Conservation (phyloP, 2,888 invertebrate species). For the Lithosia quadra region DNA sequence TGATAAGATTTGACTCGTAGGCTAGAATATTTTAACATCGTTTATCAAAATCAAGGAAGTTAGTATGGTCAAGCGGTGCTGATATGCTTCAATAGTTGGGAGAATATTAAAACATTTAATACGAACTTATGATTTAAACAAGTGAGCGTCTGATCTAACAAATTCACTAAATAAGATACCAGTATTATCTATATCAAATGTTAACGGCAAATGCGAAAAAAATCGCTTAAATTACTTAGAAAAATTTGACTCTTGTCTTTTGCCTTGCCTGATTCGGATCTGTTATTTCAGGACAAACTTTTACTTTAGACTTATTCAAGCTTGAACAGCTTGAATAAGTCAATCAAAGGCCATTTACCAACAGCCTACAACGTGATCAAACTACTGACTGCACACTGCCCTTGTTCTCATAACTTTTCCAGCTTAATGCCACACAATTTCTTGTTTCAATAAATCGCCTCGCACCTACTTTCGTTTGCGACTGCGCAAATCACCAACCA, state of each 20-base stretch:
- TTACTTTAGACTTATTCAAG: conserved; percentile 5
- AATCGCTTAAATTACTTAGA: not conserved
- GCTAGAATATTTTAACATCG: not conserved
- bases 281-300: conserved; percentile 1
- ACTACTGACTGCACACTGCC: conserved; percentile 16
- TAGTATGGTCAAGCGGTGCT: not conserved
- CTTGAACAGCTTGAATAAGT: no score
- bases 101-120: not conserved
- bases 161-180: not conserved
- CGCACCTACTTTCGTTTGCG: conserved; percentile 20
- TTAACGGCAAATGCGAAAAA: not conserved
- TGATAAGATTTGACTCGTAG: conserved; percentile 16
- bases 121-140: not conserved
- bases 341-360: conserved; percentile 6
- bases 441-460: conserved; percentile 10
- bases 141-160: not conserved
- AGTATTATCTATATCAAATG: not conserved
- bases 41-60: conserved; percentile 2
- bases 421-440: conserved; percentile 26
- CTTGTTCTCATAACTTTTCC: conserved; percentile 16
- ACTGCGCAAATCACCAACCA: conserved; percentile 6
- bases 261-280: not conserved
- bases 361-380: conserved; percentile 16
- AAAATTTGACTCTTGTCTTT: not conserved
- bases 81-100: not conserved